Base-by-base conservation (phyloP, 30 jellyfish, hydroid and myxozoan species). In the Kudoa iwatai region DNA sequence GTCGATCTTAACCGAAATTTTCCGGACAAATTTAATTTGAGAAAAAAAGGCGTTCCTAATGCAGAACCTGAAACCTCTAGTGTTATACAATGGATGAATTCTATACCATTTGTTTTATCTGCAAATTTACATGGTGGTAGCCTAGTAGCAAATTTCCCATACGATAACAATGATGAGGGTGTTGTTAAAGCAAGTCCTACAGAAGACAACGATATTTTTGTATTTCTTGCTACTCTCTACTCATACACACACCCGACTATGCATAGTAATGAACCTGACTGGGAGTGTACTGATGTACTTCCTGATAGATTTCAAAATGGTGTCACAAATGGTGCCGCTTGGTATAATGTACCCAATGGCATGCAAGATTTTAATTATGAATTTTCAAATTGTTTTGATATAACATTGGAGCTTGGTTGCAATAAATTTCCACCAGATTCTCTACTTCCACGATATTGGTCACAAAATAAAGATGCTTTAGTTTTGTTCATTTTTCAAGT, bases 121-220 rank as follows among this genome's bases (percentile, higher is more conserved):
- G 89, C 86, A 17, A 81, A 81, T 47, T 53, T 81, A 24, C 99
- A 81, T 59, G 99, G 99, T 20, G 99, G 99, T 21, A 88, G 89
- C 10, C 54, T 81, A 40, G 87, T 81, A 6, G 89, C 83, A 11
- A 81, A 81, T 54, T 81, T 62, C 47, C 99, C 99, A 21, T 81
- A 34, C 58, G 99, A 81, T 58, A 69, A 64, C 47, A 57, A 84
- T 3, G 48, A 52, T 12, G 18, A 54, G 16, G 88, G 89, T 2
- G 45, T 51, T 28, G 89, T 62, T 21, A 54, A 30, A 17, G 58
- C 44, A 32, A 49, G 64, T 45, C 65, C 66, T 20, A 44, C 99
- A 4, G 84, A 88, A 16, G 99, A 81, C 49, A 79, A 81, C 47
- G 43, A 49, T 10, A 50, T 64, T n/a, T 81, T 81, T 42, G 55